Conservation (phyloP, 1,140 invertebrate species). For the Acromyrmex heyeri region DNA sequence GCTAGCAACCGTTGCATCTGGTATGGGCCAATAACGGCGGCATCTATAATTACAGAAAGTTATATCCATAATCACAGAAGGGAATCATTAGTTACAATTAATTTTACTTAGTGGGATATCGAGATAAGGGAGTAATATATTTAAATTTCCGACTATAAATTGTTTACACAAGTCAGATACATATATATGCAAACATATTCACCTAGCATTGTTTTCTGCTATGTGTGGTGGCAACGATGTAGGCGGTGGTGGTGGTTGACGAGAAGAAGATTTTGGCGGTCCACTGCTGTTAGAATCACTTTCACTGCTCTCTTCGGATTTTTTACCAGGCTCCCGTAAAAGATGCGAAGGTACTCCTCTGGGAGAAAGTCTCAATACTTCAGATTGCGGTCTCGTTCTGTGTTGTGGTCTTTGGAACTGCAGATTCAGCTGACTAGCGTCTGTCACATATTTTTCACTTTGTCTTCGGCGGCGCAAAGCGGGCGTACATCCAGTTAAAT, state of each 20-base stretch:
- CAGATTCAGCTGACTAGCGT: constrained; percentile 91
- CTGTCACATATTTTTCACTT: constrained; percentile 91
- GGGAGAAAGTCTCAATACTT: constrained; percentile 78
- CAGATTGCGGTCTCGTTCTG: constrained; percentile 80
- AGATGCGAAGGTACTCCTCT: constrained; percentile 87
- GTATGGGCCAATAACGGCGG: constrained; percentile 85
- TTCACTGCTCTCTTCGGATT: constrained; percentile 85
- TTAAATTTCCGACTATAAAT: not conserved
- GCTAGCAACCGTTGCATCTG: constrained; percentile 83
- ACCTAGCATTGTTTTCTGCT: constrained; percentile 86
- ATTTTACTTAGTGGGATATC: not conserved
- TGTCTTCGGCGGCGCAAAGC: constrained; percentile 90
- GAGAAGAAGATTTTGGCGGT: constrained; percentile 74
- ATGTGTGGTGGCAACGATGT: constrained; percentile 82
- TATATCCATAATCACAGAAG: constrained; percentile 10
- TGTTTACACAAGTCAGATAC: not conserved
- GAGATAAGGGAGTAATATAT: not conserved
- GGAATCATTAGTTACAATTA: not conserved
- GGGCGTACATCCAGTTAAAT: constrained; percentile 87
- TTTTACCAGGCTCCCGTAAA: constrained; percentile 83
- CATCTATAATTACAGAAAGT: constrained; percentile 77
- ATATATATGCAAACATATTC: not conserved
- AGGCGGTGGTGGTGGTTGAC: constrained; percentile 82
- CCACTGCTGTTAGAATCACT: constrained; percentile 86
- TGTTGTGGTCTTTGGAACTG: constrained; percentile 90